These are phyloP conservation scores for Rutilus rutilus DNA, from an alignment of 2,113 vertebrate species.

Conservation along the genomic window DNA sequence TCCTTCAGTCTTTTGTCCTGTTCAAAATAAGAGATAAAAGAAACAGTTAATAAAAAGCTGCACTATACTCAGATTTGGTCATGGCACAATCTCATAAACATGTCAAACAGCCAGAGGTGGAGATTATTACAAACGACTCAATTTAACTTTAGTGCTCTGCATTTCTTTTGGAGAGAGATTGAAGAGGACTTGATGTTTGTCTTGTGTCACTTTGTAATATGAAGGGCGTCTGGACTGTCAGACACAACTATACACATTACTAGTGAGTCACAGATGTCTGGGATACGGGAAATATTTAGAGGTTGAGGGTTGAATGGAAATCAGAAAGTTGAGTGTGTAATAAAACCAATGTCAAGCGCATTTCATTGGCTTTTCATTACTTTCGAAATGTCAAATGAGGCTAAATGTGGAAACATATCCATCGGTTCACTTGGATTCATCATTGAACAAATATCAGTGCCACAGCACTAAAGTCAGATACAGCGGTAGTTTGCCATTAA, in stretches of 20 bases:
- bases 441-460: neutral
- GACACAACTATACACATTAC: slow-evolving; percentile 15
- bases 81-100: neutral
- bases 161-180: neutral
- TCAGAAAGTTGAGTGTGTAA: neutral
- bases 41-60: slow-evolving; percentile 32
- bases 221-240: neutral
- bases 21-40: slow-evolving; percentile 49
- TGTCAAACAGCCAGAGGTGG: neutral
- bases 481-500: neutral
- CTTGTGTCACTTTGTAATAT: neutral
- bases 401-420: neutral
- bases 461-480: neutral
- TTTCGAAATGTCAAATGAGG: slow-evolving; percentile 21
- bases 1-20: slow-evolving; percentile 86
- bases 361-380: slow-evolving; percentile 47
- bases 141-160: neutral
- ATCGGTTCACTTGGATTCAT: neutral
- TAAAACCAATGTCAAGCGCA: slow-evolving; percentile 8
- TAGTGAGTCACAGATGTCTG: slow-evolving; percentile 3
- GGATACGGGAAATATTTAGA: neutral
- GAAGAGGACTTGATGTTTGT: neutral
- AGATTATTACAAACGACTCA: neutral
- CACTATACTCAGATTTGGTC: neutral
- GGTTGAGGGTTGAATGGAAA: slow-evolving; percentile 13